A percentile compares a stretch with the other conserved stretches of the same genome.
Conservation (phyloP, 2,888 invertebrate species). For the Pollenia angustigena region DNA sequence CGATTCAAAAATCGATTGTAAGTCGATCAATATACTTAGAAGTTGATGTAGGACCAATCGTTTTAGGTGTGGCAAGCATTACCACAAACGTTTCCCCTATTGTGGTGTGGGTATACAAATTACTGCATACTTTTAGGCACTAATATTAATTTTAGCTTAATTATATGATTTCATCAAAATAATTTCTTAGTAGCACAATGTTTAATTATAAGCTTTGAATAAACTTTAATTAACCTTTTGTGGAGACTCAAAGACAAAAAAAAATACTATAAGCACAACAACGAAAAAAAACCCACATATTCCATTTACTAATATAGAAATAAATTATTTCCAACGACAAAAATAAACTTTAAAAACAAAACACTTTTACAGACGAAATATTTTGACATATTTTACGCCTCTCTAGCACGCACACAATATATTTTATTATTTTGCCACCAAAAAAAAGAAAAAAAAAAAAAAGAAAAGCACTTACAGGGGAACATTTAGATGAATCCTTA, state of each 20-base stretch:
- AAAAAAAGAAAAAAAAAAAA: not conserved
- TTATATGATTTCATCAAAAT: not conserved
- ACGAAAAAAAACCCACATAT: not conserved
- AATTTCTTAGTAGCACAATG: not conserved
- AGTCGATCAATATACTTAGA: no score
- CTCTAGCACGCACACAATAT: conserved; percentile 32
- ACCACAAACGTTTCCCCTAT: no score
- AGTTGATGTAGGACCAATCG: no score
- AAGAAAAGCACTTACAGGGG: not conserved
- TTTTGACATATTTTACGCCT: conserved; percentile 34
- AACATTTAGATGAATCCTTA: conserved; percentile 1
- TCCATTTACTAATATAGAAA: not conserved
- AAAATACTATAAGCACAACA: not conserved
- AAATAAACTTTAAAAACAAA: conserved; percentile 25
- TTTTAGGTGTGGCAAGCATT: no score
- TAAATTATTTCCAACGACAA: conserved; percentile 44
- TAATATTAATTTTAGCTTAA: no score
- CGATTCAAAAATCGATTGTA: no score
- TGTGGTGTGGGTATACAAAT: not conserved
- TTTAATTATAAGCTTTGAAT: not conserved
- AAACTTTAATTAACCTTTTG: not conserved
- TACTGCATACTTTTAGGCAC: not conserved
- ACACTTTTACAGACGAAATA: conserved; percentile 48
- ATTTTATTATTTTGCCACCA: conserved; percentile 24
- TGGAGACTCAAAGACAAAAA: not conserved